Percentiles rank a stretch among this genome's conserved stretches.
Conservation (phyloP, 1,140 invertebrate species). For the Pteromalus puparum region DNA sequence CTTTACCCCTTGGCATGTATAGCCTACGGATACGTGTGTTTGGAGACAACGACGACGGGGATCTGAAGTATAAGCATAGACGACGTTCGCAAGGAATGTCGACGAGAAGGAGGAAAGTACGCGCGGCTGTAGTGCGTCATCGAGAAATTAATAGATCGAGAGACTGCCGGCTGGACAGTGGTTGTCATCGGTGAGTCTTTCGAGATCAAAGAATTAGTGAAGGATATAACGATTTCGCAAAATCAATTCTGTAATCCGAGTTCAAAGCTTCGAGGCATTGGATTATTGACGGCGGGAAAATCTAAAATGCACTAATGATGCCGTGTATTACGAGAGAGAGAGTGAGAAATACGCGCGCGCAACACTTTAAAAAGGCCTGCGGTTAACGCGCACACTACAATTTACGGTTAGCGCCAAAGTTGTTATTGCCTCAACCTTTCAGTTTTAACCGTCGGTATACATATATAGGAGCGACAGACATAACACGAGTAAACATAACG, state of each 20-base stretch:
- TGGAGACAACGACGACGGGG: neutral
- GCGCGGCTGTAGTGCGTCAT: constrained; percentile 20
- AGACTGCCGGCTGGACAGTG: too few species aligned
- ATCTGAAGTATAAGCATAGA: neutral
- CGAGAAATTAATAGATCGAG: constrained; percentile 27
- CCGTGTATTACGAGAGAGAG: too few species aligned
- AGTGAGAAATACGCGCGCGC: too few species aligned
- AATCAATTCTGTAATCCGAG: neutral
- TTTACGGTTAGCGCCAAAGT: neutral
- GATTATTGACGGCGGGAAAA: neutral
- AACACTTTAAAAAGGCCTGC: neutral
- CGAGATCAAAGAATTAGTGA: too few species aligned
- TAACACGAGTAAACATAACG: neutral
- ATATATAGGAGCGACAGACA: neutral
- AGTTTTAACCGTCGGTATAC: neutral
- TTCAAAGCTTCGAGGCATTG: too few species aligned
- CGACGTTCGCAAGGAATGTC: neutral
- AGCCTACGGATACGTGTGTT: constrained; percentile 17
- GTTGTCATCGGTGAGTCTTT: too few species aligned
- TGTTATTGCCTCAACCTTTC: neutral
- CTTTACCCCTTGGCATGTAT: constrained; percentile 42
- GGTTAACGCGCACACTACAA: neutral
- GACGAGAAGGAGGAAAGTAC: neutral
- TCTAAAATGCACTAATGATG: neutral
- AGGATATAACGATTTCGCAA: too few species aligned